Conservation (phyloP, 2,113 vertebrate species). For the Antigone vipio region DNA sequence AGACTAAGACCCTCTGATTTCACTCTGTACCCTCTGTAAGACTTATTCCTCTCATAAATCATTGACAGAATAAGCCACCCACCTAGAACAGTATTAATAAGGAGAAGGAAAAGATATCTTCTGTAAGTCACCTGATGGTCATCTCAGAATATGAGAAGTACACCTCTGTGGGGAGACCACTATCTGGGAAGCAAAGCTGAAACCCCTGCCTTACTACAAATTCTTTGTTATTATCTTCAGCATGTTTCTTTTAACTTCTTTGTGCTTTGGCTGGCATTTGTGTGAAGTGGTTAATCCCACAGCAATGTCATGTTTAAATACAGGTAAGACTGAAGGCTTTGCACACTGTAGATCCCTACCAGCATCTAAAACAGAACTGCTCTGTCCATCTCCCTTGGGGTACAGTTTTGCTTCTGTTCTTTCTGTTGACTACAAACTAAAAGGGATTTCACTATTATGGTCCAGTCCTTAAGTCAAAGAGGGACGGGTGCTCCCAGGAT, state of each 20-base stretch:
- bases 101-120: not conserved
- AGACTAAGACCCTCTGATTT: not conserved
- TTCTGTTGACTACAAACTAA: not conserved
- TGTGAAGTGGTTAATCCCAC: not conserved
- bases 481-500: not conserved
- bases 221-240: not conserved
- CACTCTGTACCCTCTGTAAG: not conserved
- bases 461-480: not conserved
- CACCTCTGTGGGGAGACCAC: not conserved
- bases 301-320: not conserved
- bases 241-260: not conserved
- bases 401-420: not conserved
- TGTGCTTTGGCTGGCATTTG: not conserved
- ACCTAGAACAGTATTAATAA: not conserved
- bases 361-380: not conserved
- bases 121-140: not conserved
- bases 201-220: not conserved
- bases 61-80: not conserved
- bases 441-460: not conserved
- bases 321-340: not conserved
- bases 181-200: not conserved
- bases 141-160: not conserved
- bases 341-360: not conserved
- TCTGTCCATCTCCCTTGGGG: not conserved
- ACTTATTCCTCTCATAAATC: not conserved